Evolutionary conservation across 2,888 invertebrate genomes (phyloP), one percentile per base, ranked within the genome.

Genomic region (Pammene aurita): DNA sequence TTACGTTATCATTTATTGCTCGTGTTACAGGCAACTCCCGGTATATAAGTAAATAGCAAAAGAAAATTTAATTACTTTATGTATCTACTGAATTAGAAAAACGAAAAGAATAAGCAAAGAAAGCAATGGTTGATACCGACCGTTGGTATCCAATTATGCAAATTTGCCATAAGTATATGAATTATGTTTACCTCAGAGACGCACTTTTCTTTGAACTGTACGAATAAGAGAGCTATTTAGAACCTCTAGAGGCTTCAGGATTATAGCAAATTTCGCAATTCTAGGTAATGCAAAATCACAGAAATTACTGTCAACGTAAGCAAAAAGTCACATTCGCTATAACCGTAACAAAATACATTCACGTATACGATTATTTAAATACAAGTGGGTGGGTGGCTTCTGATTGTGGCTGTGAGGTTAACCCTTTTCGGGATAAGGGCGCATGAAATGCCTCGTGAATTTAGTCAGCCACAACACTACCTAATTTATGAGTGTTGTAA

Each of bases 371-470:
- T 48, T 62, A 55, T 67, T 58, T 50, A 48, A 56, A 62, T 52
- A n/a, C 52, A 38, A 61, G 54, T 44, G 46, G 18, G 60, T 46
- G 44, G 41, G 46, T 46, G 26, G 62, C 42, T 38, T 63, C 35
- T 34, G 44, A 63, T 68, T 63, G 63, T 44, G 63, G 57, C 48
- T 57, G 16, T 44, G n/a, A 52, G 34, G 48, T 7, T 10, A 38
- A 68, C 57, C 63, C 68, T 38, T 68, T 52, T 52, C 35, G 57
- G 63, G 50, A 26, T 64, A 44, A 52, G 35, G 50, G 56, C 14
- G 50, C 63, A 48, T 38, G 26, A 56, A 61, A 54, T 44, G 61
- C 18, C 41, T 16, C 10, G 35, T 11, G 48, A 35, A 58, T 52
- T 57, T 57, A 68, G 41, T 10, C 50, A 58, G 11, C 68, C 63